These are phyloP conservation scores for Nematolebias whitei DNA, from an alignment of 2,113 vertebrate species.

Conservation along the genomic window DNA sequence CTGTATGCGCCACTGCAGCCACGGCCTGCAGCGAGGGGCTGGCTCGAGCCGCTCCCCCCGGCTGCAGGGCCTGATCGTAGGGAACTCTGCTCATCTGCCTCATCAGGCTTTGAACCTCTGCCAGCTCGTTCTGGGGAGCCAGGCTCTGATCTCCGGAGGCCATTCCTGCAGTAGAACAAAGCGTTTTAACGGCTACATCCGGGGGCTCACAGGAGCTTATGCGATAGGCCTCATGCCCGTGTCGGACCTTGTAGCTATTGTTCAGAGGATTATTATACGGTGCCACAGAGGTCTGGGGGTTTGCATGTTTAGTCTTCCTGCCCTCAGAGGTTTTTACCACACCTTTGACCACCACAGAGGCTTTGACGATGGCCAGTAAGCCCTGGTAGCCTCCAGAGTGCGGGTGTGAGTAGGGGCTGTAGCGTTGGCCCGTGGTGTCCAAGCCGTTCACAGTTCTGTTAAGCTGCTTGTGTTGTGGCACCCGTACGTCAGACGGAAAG, in stretches of 20 bases:
- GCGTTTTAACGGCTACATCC: slow-evolving; percentile 79
- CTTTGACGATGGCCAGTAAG: slow-evolving; percentile 87
- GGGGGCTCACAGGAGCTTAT: slow-evolving; percentile 82
- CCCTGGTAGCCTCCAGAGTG: slow-evolving; percentile 87
- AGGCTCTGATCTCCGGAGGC: slow-evolving; percentile 80
- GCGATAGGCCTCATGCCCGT: slow-evolving; percentile 83
- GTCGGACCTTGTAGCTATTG: slow-evolving; percentile 84
- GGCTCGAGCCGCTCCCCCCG: slow-evolving; percentile 79
- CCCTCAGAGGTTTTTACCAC: slow-evolving; percentile 91
- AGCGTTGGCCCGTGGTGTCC: slow-evolving; percentile 89
- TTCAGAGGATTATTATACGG: slow-evolving; percentile 85
- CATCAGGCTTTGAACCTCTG: slow-evolving; percentile 90
- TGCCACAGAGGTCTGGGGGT: slow-evolving; percentile 84
- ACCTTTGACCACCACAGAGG: slow-evolving; percentile 77
- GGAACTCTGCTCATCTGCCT: slow-evolving; percentile 89
- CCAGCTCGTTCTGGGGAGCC: slow-evolving; percentile 85
- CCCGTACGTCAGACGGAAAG: slow-evolving; percentile 93
- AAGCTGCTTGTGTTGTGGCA: slow-evolving; percentile 97
- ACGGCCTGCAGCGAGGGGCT: slow-evolving; percentile 87
- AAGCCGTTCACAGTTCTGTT: slow-evolving; percentile 94
- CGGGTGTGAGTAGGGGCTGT: slow-evolving; percentile 84
- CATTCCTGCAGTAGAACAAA: slow-evolving; percentile 82
- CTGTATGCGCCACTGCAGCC: slow-evolving; percentile 72
- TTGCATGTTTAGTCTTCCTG: slow-evolving; percentile 91
- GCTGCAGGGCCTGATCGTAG: slow-evolving; percentile 80